Percentiles rank a stretch among this genome's conserved stretches.
These are phyloP conservation scores for Gari tellinella DNA, from an alignment of 2,888 invertebrate species.

Conservation along the genomic window DNA sequence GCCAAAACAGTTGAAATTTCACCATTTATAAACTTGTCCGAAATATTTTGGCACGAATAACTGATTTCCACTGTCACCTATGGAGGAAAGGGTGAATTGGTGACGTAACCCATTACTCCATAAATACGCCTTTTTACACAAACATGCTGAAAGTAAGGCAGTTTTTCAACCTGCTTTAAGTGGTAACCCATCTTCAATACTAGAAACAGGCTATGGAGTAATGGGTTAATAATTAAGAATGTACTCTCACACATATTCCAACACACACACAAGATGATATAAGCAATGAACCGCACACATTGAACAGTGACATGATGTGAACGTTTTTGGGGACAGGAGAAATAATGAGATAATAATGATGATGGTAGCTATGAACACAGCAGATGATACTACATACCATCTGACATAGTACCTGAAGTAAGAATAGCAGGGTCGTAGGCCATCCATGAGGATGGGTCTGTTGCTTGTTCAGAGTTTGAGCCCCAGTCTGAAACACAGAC, in stretches of 20 bases:
- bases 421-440: constrained; percentile 97
- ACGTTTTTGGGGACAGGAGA: not conserved
- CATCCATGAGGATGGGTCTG: constrained; percentile 87
- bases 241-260: not conserved
- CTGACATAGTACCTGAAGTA: constrained; percentile 88
- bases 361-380: constrained; percentile 1
- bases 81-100: no score
- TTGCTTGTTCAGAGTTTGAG: constrained; percentile 17
- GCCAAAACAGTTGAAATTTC: no score
- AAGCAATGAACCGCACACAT: not conserved
- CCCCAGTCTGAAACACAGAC: constrained; percentile 61
- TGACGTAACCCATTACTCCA: no score
- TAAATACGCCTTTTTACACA: no score
- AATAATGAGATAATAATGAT: not conserved
- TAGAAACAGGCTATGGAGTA: no score
- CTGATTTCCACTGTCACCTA: no score
- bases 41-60: no score
- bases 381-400: constrained; percentile 62
- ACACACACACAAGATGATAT: constrained; percentile 1
- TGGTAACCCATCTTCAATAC: no score
- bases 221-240: not conserved
- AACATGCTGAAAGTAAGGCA: no score
- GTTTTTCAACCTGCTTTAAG: no score
- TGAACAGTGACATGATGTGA: not conserved
- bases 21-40: no score